Evolutionary conservation across 2,113 vertebrate genomes (phyloP), one percentile per base, ranked within the genome.

Genomic region (Eolophus roseicapilla): DNA sequence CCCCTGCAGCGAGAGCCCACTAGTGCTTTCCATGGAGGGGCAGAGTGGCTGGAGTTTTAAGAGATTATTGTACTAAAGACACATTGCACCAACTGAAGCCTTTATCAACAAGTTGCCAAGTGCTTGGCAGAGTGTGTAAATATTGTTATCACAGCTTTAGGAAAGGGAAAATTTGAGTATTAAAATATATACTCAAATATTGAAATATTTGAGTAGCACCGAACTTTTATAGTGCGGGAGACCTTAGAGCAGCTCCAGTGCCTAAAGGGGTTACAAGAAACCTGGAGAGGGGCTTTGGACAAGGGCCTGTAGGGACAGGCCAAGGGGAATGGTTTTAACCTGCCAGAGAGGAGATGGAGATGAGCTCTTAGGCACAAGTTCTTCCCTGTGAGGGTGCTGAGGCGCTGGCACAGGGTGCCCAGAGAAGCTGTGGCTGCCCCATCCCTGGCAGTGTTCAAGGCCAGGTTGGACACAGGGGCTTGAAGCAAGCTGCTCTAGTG

Each of bases 21-120:
- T 1, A 6, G 29, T 63, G 70, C 28, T 78, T 25, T 29, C 53
- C 55, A 25, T 0, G 0, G 17, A 24, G 18, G n/a, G 29, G 9
- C 3, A 3, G n/a, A 47, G 41, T 1, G 60, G 16, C 67, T 65
- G 81, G 41, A 20, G 52, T 90, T 41, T 4, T 21, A 7, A 19
- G 35, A 47, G 29, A 18, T 79, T 27, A 18, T 62, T 50, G 37
- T 47, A 31, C 12, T 20, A 5, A 71, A 47, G 31, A 43, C 41
- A 28, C 1, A 0, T 37, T 1, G 12, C 25, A 20, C 10, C 37
- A 46, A 31, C 37, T 13, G 29, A 10, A 60, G 52, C n/a, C n/a
- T 88, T 86, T n/a, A 15, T 20, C 46, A 29, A 2, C 13, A 6
- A 20, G n/a, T 19, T 29, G 11, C 53, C 37, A 19, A 43, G 52